A percentile compares a stretch with the other conserved stretches of the same genome.
Conservation (phyloP, 2,888 invertebrate genomes). For the Mamestra brassicae region DNA sequence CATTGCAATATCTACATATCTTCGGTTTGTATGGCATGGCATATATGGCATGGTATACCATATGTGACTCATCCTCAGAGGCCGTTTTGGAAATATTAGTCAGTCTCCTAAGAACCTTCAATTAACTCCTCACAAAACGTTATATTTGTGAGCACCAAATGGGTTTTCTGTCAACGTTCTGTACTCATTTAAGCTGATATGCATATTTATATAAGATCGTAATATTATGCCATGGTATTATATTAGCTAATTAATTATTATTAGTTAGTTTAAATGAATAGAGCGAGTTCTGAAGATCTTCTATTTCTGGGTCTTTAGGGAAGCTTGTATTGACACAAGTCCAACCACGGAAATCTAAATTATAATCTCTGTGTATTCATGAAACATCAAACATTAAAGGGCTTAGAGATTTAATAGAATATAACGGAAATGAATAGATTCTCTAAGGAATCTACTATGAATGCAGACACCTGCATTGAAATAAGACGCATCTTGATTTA, state of each 20-base stretch:
- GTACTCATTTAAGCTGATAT: not conserved
- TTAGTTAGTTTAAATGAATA: not conserved
- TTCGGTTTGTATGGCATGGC: not conserved
- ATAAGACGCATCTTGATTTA: slow-evolving; percentile 13
- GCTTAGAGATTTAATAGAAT: slow-evolving; percentile 2
- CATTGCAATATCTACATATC: not conserved
- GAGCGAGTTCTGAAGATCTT: slow-evolving; percentile 2
- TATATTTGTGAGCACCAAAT: not conserved
- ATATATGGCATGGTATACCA: too few relatives aligned
- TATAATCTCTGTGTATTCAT: slow-evolving; percentile 8
- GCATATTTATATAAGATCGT: not conserved
- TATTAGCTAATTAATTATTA: slow-evolving; percentile 6
- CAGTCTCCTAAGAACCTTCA: not conserved
- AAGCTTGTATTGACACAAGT: slow-evolving; percentile 18
- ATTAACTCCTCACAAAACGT: slow-evolving; percentile 12
- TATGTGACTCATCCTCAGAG: not conserved
- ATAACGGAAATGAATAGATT: slow-evolving; percentile 1
- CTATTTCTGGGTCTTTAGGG: slow-evolving; percentile 10
- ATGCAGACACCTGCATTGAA: not conserved
- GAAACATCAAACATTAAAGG: slow-evolving; percentile 18
- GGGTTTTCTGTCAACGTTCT: not conserved
- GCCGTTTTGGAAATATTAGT: not conserved
- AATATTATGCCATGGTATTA: not conserved
- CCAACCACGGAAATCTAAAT: slow-evolving; percentile 13
- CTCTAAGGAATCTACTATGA: not conserved